Evolutionary conservation across 2,113 vertebrate species (phyloP).

Genomic region (Megaleporinus macrocephalus): DNA sequence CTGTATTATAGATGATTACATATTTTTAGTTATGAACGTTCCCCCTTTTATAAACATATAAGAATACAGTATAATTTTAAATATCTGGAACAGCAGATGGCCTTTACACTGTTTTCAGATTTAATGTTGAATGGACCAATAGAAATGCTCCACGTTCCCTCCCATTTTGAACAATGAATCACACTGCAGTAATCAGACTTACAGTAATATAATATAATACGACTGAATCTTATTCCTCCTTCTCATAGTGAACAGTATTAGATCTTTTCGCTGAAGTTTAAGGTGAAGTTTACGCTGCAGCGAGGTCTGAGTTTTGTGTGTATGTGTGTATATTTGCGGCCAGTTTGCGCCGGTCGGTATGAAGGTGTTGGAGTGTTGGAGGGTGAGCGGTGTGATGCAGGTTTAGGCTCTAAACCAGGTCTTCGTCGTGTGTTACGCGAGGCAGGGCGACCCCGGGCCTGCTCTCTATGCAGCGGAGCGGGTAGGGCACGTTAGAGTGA

Average conservation of each 20-base stretch:
- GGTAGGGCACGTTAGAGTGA: slow-evolving; percentile 47
- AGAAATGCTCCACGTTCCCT: no score
- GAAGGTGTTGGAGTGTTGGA: neutral
- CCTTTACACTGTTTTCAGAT: no score
- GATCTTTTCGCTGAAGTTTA: neutral
- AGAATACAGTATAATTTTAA: no score
- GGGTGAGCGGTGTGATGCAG: slow-evolving; percentile 38
- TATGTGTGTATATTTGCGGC: neutral
- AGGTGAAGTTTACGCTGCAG: neutral
- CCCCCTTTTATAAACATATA: no score
- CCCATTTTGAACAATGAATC: no score
- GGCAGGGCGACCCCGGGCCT: slow-evolving; percentile 64
- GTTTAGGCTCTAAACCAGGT: neutral
- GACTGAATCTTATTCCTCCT: no score
- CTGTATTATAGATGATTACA: no score
- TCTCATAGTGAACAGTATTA: neutral
- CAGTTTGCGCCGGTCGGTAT: neutral
- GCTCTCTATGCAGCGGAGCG: slow-evolving; percentile 52
- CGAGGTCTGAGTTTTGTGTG: neutral
- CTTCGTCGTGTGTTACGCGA: slow-evolving; percentile 24
- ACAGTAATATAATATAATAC: no score
- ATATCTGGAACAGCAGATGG: no score
- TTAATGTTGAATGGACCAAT: no score
- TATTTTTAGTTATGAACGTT: no score
- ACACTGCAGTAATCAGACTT: no score